Evolutionary conservation across 1,140 invertebrate genomes (phyloP), one percentile per base, ranked within the genome.

Genomic region (Asbolus verrucosus): DNA sequence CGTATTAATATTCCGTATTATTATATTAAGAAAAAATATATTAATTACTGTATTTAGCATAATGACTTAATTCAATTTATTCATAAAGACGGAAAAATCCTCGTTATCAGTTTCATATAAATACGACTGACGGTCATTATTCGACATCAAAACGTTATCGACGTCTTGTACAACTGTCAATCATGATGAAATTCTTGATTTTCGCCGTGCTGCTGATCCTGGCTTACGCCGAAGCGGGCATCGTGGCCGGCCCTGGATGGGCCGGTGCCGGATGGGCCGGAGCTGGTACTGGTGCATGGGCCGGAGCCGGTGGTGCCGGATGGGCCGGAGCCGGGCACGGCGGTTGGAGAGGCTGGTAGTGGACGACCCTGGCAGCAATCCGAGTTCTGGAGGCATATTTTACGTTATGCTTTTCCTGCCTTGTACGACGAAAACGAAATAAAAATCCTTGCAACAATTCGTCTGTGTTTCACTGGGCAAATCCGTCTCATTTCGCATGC

Each of bases 261-360:
- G 24, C 59, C 30, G 15, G 11, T 9, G 59, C 27, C 14, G 59
- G 11, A n/a, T n/a, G n/a, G 4, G 27, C 18, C 16, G 59, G 59
- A 31, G 67, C 39, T 16, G 60, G 38, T n/a, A n/a, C n/a, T n/a
- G 65, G 11, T 1, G 59, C 59, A 13, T 8, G 21, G n/a, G 24
- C 59, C 30, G 59, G 21, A n/a, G n/a, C n/a, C 30, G 59, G 14
- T 8, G 15, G 11, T 9, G 59, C 27, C 14, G 59, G 11, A n/a
- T n/a, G n/a, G 4, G 27, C 18, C 16, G 59, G 59, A 31, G 67
- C 39, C 30, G 60, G 38, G 13, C 38, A 15, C 0, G 60, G 67
- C n/a, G 60, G 19, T 27, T 69, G 67, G 60, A 30, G 41, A 15
- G 60, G 60, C 11, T 60, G 67, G n/a, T 36, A n/a, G 33, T 36